Percentiles rank a stretch among this genome's conserved stretches.
phyloP scores from a whole-genome alignment of 2,888 invertebrate species.

The Isoperla grammatica region DNA sequence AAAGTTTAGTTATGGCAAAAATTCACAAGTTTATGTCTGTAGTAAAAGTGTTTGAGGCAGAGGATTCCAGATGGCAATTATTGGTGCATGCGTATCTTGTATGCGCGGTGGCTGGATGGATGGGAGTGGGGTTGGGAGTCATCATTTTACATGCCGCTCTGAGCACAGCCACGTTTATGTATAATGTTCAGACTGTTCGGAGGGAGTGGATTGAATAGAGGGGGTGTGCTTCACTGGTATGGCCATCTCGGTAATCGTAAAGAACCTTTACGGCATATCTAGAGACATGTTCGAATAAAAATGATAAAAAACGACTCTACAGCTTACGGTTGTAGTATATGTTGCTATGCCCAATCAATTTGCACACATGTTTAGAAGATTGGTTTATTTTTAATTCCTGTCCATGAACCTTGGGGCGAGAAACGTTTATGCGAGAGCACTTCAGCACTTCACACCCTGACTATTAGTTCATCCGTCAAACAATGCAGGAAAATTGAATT shows the following conservation, averaged over 20 bases:
- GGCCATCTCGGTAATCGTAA: slow-evolving; percentile 11
- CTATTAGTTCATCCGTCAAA: too few species aligned
- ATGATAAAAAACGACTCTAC: too few species aligned
- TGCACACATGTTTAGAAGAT: too few species aligned
- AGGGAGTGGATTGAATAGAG: slow-evolving; percentile 6
- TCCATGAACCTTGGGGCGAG: too few species aligned
- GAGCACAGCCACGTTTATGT: slow-evolving; percentile 10
- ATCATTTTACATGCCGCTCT: background rate
- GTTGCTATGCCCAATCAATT: too few species aligned
- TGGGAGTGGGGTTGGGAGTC: background rate
- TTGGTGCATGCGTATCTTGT: slow-evolving; percentile 6
- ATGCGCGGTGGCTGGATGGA: background rate
- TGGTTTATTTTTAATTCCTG: too few species aligned
- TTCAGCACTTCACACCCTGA: too few species aligned
- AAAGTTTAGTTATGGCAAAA: background rate
- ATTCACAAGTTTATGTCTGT: background rate
- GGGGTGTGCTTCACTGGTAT: background rate
- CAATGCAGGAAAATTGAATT: too few species aligned
- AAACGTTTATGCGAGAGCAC: too few species aligned
- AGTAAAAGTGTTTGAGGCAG: background rate
- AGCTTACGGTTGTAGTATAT: too few species aligned
- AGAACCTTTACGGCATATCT: slow-evolving; percentile 1
- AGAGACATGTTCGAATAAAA: too few species aligned
- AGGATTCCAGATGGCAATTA: slow-evolving; percentile 9
- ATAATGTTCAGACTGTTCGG: slow-evolving; percentile 5